These are phyloP conservation scores for Sarcophaga bullata DNA, from an alignment of 1,140 invertebrate genomes.

Conservation along the genomic window DNA sequence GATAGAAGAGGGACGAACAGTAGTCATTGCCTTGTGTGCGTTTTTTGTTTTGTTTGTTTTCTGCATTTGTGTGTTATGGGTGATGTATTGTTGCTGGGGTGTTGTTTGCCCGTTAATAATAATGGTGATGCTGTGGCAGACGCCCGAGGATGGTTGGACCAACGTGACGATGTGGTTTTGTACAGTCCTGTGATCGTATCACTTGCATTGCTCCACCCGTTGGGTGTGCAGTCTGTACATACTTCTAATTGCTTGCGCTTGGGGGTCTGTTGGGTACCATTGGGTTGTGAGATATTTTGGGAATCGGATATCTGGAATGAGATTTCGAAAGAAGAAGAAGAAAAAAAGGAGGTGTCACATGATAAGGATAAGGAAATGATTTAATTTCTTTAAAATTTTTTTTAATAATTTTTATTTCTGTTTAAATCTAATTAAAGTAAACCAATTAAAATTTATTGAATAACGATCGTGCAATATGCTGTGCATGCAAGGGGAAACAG, in stretches of 20 bases:
- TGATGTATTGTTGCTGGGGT: slow-evolving; percentile 43
- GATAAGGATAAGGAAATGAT: slow-evolving; percentile 29
- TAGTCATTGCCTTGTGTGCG: background rate
- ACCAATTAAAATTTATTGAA: slow-evolving; percentile 3
- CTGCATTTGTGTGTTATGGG: background rate
- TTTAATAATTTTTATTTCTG: background rate
- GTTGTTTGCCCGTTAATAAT: slow-evolving; percentile 37
- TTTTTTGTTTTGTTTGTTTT: background rate
- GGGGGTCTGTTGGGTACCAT: slow-evolving; percentile 67
- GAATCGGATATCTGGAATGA: slow-evolving; percentile 64
- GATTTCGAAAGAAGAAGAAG: slow-evolving; percentile 41
- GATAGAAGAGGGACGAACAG: background rate
- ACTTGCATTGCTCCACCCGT: slow-evolving; percentile 68
- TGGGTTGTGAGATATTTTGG: slow-evolving; percentile 65
- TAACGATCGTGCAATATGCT: background rate
- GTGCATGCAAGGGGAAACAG: background rate
- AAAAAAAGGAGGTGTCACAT: slow-evolving; percentile 25
- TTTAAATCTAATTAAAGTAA: background rate
- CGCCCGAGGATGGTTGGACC: slow-evolving; percentile 63
- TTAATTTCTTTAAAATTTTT: background rate
- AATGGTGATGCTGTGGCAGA: slow-evolving; percentile 49
- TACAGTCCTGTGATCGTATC: slow-evolving; percentile 68
- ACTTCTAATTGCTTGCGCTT: slow-evolving; percentile 69
- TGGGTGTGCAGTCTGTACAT: slow-evolving; percentile 65
- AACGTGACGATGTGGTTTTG: slow-evolving; percentile 67